Conservation (phyloP, 2,888 invertebrate species). For the Hofmannophila pseudospretella region DNA sequence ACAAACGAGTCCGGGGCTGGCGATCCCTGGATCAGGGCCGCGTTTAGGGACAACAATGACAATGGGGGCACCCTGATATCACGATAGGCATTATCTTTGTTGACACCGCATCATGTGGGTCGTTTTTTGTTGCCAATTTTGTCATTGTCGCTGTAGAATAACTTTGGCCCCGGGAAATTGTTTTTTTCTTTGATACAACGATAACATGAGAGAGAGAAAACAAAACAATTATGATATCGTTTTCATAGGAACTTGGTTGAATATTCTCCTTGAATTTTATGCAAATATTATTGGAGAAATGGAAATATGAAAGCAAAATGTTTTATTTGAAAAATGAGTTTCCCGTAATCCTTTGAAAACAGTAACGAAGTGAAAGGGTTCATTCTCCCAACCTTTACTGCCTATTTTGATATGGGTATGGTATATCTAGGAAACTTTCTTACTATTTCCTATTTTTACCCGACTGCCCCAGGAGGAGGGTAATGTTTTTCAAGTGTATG, state of each 20-base stretch:
- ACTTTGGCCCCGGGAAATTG: conserved; percentile 36
- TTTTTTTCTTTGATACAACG: conserved; percentile 23
- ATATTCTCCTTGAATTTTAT: not conserved
- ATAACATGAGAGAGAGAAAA: not conserved
- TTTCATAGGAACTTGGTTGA: not conserved
- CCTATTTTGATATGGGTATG: no score
- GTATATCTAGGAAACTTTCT: no score
- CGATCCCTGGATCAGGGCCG: conserved; percentile 54
- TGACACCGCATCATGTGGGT: conserved; percentile 68
- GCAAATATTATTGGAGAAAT: not conserved
- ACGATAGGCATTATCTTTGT: conserved; percentile 70
- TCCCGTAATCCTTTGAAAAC: no score
- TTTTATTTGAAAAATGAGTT: no score
- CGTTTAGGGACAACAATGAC: conserved; percentile 65
- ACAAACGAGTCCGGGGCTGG: conserved; percentile 62
- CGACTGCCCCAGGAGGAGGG: no score
- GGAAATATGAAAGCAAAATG: not conserved
- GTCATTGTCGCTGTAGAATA: conserved; percentile 57
- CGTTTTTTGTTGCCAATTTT: conserved; percentile 67
- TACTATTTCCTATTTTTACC: no score
- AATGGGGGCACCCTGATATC: conserved; percentile 62
- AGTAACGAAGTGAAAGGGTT: no score
- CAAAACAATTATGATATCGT: not conserved
- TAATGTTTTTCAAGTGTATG: no score
- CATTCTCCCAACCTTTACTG: no score